phyloP scores from a whole-genome alignment of 2,113 vertebrate genomes.

The Halcyon malimbica region DNA sequence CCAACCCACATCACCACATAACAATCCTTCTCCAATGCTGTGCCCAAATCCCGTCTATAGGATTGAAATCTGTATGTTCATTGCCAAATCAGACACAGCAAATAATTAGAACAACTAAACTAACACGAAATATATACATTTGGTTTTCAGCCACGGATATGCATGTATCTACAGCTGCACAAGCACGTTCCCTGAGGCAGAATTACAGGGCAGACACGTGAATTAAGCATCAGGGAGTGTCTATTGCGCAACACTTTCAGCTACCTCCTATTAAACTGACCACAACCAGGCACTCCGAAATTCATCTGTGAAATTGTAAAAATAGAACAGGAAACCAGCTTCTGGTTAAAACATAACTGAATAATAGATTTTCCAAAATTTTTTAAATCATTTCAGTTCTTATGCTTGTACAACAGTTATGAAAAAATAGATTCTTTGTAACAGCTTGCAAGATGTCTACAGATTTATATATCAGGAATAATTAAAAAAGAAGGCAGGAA shows the following conservation, averaged over 20 bases:
- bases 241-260: background rate
- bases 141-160: background rate
- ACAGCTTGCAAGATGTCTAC: background rate
- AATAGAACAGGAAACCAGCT: background rate
- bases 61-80: background rate
- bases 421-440: background rate
- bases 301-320: background rate
- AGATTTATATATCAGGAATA: background rate
- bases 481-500: conserved; percentile 2
- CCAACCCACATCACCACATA: background rate
- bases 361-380: background rate
- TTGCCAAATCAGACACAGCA: background rate
- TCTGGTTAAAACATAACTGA: background rate
- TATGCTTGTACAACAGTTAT: background rate
- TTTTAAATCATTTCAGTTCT: background rate
- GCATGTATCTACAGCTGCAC: background rate
- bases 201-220: background rate
- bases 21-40: background rate
- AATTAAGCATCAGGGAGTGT: background rate
- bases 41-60: background rate
- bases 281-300: background rate
- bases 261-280: background rate
- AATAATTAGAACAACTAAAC: background rate
- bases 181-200: background rate
- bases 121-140: background rate